Base-by-base conservation (phyloP, 2,888 invertebrate species). In the Netelia inedita region DNA sequence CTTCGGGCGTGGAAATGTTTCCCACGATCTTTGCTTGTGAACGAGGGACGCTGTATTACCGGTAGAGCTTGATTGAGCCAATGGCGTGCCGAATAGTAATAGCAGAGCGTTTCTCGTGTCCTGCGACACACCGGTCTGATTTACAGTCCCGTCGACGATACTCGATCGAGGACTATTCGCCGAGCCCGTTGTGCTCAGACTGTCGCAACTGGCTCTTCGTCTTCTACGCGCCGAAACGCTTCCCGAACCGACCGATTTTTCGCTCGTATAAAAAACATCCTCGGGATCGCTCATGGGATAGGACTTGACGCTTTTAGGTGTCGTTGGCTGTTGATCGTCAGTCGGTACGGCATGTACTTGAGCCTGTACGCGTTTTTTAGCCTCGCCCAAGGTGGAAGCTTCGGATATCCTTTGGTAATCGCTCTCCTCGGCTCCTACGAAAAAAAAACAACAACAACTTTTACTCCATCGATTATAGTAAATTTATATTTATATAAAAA, bases 1-100 rank as follows among this genome's bases (percentile, higher is more conserved):
- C 84, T 93, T 93, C 0, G 92, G 93, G 14, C 95, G 95, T 1
- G 95, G 95, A 88, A 96, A 96, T 0, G 95, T 96, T 90, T 96
- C 96, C 95, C 95, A 96, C 79, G 95, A 95, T 61, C 95, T 94
- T 90, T 95, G 95, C 89, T 95, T 95, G 90, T 95, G 95, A 75
- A 95, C 95, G 85, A 95, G 92, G 82, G 94, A 91, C 21, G 79
- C 59, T 1, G 82, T 46, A 0, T 71, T 72, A 0, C 79, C 75
- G 2, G 57, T 59, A 89, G 94, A 92, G 74, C 89, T 89, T 82
- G 89, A 88, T 82, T 89, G 85, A 53, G 87, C 87, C 61, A 85
- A 87, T 35, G 90, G 87, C 79, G 90, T 89, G 19, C 91, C 95
- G 85, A 95, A 95, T 28, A 95, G 94, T 59, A 95, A 94, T 19